Conservation (phyloP, 2,113 vertebrate species). For the Podarcis raffonei region DNA sequence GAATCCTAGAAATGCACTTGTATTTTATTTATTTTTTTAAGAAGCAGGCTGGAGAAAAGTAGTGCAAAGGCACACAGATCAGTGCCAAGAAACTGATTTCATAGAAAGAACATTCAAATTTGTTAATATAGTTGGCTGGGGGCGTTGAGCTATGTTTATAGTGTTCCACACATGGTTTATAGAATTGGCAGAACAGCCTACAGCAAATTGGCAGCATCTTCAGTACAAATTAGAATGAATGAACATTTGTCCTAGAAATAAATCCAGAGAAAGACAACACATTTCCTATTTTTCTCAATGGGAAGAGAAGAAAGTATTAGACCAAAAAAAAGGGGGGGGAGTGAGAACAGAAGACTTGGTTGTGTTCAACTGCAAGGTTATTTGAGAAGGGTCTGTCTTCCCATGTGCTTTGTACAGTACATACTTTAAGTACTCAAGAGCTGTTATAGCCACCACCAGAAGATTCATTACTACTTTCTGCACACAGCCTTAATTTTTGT, state of each 20-base stretch:
- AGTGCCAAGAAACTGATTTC: background rate
- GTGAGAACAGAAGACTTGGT: background rate
- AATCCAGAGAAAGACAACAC: background rate
- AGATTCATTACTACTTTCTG: background rate
- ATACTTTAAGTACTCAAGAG: background rate
- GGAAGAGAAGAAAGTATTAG: background rate
- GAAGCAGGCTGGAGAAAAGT: background rate
- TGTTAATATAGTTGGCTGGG: background rate
- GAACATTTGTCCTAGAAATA: background rate
- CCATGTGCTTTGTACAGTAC: background rate
- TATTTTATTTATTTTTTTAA: background rate
- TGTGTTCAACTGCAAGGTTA: background rate
- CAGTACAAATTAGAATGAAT: background rate
- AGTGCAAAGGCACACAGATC: background rate
- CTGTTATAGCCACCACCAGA: background rate
- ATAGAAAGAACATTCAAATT: background rate
- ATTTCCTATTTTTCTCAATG: background rate
- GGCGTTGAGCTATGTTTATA: background rate
- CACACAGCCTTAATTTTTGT: background rate
- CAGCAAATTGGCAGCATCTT: slow-evolving; percentile 6
- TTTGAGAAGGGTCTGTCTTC: background rate
- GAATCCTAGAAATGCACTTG: background rate
- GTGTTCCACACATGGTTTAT: background rate
- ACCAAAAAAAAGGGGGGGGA: background rate
- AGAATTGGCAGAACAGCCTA: slow-evolving; percentile 1